phyloP scores from a whole-genome alignment of 2,888 invertebrate species.

The Ectobius pallidus region DNA sequence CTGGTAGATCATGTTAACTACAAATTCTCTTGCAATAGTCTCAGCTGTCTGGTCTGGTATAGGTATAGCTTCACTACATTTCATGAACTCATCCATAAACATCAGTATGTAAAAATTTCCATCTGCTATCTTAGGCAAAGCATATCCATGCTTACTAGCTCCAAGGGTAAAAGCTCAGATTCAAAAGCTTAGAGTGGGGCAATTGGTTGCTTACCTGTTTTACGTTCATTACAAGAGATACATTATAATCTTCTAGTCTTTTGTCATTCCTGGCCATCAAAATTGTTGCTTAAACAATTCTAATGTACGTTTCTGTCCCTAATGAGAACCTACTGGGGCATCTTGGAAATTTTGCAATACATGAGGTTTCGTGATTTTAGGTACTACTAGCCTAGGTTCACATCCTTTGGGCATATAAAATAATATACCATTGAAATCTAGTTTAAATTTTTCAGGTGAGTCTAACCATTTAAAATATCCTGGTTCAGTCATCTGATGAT shows the following conservation, averaged over 20 bases:
- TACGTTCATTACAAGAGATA: not conserved
- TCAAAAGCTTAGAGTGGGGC: not conserved
- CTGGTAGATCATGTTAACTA: not conserved
- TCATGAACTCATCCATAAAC: slow-evolving; percentile 40
- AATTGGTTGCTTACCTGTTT: not conserved
- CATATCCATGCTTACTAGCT: slow-evolving; percentile 42
- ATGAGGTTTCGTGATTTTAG: not conserved
- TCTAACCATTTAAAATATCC: not conserved
- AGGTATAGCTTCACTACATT: slow-evolving; percentile 42
- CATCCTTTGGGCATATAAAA: not conserved
- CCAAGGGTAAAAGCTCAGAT: slow-evolving; percentile 37
- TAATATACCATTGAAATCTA: not conserved
- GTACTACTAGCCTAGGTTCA: not conserved
- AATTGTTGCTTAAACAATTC: not conserved
- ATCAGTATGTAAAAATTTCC: slow-evolving; percentile 42
- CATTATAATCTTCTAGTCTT: not conserved
- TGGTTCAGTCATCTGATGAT: not conserved
- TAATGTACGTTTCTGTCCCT: not conserved
- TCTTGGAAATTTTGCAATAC: no score
- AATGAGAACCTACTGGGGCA: not conserved
- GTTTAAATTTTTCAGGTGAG: not conserved
- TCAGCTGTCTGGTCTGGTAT: no score
- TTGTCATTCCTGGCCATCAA: not conserved
- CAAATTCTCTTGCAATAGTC: slow-evolving; percentile 43
- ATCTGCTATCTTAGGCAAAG: slow-evolving; percentile 29